phyloP scores from a whole-genome alignment of 2,888 invertebrate species.

The Cataglyphis livida region DNA sequence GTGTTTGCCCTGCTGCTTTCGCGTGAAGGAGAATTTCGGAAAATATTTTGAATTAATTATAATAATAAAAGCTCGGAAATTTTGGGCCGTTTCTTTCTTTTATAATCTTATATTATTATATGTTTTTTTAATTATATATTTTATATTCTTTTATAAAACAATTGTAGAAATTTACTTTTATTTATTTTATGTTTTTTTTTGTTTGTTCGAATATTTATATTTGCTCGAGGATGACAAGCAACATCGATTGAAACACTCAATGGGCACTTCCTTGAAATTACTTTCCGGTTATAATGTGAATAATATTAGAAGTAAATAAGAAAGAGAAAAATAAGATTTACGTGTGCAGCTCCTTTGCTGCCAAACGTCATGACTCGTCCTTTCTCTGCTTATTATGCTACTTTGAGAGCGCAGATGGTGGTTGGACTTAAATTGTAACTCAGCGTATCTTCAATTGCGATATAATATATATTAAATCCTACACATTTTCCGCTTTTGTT shows the following conservation, averaged over 20 bases:
- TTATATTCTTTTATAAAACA: too few species aligned
- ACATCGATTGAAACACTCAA: neutral
- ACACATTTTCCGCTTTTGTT: neutral
- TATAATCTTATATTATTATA: neutral
- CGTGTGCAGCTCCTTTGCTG: conserved; percentile 6
- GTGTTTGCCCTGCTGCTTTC: too few species aligned
- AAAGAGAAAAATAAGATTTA: conserved; percentile 22
- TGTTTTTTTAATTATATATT: too few species aligned
- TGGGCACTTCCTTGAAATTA: conserved; percentile 23
- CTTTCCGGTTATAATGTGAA: neutral
- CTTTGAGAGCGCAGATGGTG: conserved; percentile 35
- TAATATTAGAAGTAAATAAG: conserved; percentile 8
- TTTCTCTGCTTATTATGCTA: conserved; percentile 45
- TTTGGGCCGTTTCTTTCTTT: neutral
- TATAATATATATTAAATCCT: neutral
- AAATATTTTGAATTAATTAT: neutral
- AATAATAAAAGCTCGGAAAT: neutral
- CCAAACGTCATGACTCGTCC: conserved; percentile 36
- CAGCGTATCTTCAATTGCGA: neutral
- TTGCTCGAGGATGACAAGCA: conserved; percentile 5
- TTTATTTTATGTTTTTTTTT: too few species aligned
- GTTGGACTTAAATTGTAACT: conserved; percentile 33
- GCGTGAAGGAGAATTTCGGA: too few species aligned
- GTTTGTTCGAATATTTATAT: neutral
- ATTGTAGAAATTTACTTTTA: neutral